Percentiles rank a stretch among this genome's conserved stretches.
These are phyloP conservation scores for Nymphalis c-album DNA, from an alignment of 2,888 invertebrate species.

Conservation along the genomic window DNA sequence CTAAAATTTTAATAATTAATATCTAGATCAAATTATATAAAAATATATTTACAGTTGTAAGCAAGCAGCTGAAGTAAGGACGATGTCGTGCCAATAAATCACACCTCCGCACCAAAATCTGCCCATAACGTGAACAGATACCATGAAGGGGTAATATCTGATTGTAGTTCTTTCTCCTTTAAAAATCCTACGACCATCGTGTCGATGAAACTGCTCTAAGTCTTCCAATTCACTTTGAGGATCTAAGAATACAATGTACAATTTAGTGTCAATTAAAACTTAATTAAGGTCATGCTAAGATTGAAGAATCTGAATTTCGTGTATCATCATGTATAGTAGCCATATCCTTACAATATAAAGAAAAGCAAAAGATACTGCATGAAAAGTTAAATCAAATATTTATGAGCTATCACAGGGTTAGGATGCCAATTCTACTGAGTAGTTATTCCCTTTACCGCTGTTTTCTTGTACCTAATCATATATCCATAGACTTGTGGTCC, in stretches of 20 bases:
- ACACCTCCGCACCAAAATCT: constrained; percentile 73
- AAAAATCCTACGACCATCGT: constrained; percentile 60
- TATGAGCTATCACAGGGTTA: too few relatives aligned
- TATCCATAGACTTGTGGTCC: too few relatives aligned
- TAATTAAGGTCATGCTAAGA: too few relatives aligned
- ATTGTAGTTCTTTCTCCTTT: constrained; percentile 64
- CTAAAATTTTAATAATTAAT: too few relatives aligned
- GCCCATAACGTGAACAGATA: constrained; percentile 68
- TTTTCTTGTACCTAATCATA: too few relatives aligned
- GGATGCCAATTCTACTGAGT: too few relatives aligned
- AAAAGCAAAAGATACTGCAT: too few relatives aligned
- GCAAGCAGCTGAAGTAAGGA: constrained; percentile 69
- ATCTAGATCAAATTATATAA: not conserved
- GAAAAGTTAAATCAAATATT: too few relatives aligned
- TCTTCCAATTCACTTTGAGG: constrained; percentile 65
- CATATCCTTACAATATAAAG: too few relatives aligned
- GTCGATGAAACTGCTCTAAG: constrained; percentile 54
- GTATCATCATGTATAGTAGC: too few relatives aligned
- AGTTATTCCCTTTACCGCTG: too few relatives aligned
- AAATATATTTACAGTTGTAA: constrained; percentile 62
- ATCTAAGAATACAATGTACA: constrained; percentile 45
- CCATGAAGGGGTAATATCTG: constrained; percentile 69
- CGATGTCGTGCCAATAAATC: constrained; percentile 62
- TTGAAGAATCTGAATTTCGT: too few relatives aligned
- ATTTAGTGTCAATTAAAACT: not conserved